These are phyloP conservation scores for Pseudomugil tenellus DNA, from an alignment of 2,797 vertebrate species.

Conservation along the genomic window DNA sequence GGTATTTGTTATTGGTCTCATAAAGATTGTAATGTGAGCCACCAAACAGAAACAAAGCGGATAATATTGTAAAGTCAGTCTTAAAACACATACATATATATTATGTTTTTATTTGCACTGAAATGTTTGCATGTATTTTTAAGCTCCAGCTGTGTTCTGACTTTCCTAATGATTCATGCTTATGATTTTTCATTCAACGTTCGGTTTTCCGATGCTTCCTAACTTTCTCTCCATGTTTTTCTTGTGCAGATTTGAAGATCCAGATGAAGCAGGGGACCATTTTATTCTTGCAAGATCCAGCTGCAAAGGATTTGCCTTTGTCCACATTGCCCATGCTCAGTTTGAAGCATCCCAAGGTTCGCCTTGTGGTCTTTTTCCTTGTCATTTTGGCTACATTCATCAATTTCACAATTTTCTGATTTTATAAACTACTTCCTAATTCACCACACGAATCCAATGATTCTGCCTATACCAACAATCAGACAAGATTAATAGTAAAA, in stretches of 20 bases:
- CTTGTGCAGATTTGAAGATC: slow-evolving; percentile 87
- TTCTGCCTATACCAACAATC: not conserved
- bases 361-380: not conserved
- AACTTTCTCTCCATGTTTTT: not conserved
- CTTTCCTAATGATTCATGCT: too few species aligned
- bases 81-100: too few species aligned
- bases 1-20: not conserved
- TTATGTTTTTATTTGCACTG: not conserved
- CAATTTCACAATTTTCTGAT: not conserved
- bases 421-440: not conserved
- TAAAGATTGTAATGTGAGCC: not conserved
- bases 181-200: too few species aligned
- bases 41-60: too few species aligned
- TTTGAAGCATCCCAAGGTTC: slow-evolving; percentile 93
- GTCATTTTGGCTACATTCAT: not conserved
- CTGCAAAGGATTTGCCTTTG: slow-evolving; percentile 94
- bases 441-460: not conserved
- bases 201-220: not conserved
- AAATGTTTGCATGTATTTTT: not conserved
- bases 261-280: slow-evolving; percentile 92
- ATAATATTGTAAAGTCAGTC: too few species aligned
- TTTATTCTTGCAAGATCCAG: slow-evolving; percentile 91
- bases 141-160: not conserved
- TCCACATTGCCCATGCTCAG: slow-evolving; percentile 93
- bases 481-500: not conserved